Conservation (phyloP, 2,113 vertebrate species). For the Tenebrosternarchus preto region DNA sequence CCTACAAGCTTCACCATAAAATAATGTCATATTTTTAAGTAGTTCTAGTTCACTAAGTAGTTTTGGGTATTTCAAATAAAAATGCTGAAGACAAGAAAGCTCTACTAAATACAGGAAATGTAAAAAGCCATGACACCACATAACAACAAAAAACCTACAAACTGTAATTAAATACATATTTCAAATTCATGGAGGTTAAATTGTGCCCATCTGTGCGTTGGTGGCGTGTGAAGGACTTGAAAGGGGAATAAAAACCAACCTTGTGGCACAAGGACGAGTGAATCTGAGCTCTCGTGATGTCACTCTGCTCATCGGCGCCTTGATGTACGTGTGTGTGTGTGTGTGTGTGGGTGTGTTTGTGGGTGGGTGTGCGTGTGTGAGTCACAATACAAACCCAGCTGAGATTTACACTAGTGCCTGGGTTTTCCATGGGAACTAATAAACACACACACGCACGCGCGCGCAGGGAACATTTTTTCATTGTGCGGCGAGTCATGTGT, state of each 20-base stretch:
- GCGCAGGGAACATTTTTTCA: background rate
- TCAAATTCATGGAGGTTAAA: too few relatives aligned
- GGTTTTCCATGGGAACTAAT: conserved; percentile 31
- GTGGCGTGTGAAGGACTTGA: background rate
- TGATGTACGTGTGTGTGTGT: background rate
- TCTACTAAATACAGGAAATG: too few relatives aligned
- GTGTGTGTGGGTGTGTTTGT: background rate
- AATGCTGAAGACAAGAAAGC: too few relatives aligned
- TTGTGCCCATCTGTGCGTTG: background rate
- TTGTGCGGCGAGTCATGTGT: background rate
- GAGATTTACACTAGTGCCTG: conserved; percentile 9
- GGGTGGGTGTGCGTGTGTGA: background rate
- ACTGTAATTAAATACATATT: too few relatives aligned
- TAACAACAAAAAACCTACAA: too few relatives aligned
- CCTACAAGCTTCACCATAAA: too few relatives aligned
- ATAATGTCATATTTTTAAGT: too few relatives aligned
- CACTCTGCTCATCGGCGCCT: background rate
- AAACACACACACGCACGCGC: conserved; percentile 10
- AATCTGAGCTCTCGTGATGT: background rate
- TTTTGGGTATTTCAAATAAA: too few relatives aligned
- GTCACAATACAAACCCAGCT: conserved; percentile 3
- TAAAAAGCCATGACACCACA: too few relatives aligned
- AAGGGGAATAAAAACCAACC: background rate
- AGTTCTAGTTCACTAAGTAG: too few relatives aligned
- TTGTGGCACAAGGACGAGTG: background rate